Evolutionary conservation across 2,113 vertebrate species (phyloP).

Genomic region (Neolamprologus cancellatus): DNA sequence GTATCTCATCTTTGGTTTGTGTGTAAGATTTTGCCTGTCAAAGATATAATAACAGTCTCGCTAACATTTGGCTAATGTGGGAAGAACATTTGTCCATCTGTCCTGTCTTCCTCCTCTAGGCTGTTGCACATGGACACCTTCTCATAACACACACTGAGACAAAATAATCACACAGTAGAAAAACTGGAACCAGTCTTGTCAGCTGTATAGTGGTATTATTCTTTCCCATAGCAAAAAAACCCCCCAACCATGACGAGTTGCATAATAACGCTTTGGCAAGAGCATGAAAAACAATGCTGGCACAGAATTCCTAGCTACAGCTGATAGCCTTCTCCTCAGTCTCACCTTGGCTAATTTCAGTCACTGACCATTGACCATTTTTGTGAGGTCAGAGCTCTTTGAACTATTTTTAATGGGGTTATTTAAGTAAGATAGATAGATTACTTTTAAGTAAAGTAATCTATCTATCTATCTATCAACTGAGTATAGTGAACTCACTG

Average conservation of each 20-base stretch:
- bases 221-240: neutral
- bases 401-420: neutral
- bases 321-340: neutral
- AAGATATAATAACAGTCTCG: neutral
- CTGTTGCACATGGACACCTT: neutral
- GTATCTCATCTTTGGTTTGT: neutral
- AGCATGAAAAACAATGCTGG: neutral
- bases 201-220: neutral
- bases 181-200: neutral
- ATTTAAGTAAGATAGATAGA: neutral
- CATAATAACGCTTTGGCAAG: neutral
- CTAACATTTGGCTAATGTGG: neutral
- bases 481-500: neutral
- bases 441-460: no score
- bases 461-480: neutral
- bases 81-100: neutral
- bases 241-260: accelerated
- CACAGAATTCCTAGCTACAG: neutral
- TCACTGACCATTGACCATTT: neutral
- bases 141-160: neutral
- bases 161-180: neutral
- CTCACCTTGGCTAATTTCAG: neutral
- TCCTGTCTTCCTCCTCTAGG: neutral
- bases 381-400: neutral
- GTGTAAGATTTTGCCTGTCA: neutral